Percentiles rank a stretch among this genome's conserved stretches.
These are phyloP conservation scores for Marmota monax DNA, from an alignment of 2,113 vertebrate species.

Conservation along the genomic window DNA sequence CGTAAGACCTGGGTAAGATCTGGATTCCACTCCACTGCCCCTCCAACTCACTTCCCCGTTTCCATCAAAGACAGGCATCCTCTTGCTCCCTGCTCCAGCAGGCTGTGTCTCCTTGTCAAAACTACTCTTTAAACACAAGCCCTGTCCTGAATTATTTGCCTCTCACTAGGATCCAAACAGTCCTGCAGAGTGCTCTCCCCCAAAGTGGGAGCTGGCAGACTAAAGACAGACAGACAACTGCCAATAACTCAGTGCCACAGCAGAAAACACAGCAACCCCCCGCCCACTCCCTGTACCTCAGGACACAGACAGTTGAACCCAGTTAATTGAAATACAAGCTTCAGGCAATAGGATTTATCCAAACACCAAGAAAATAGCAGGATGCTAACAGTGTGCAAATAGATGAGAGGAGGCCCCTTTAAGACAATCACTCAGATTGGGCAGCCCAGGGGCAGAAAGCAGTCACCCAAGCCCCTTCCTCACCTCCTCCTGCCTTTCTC, in stretches of 20 bases:
- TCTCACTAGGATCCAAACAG: neutral
- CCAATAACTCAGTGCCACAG: neutral
- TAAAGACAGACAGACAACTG: neutral
- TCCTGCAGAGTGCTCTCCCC: neutral
- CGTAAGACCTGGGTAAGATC: accelerated
- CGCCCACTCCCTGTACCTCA: neutral
- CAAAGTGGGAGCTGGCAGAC: neutral
- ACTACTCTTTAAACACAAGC: neutral
- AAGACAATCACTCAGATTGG: neutral
- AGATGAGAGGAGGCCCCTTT: neutral
- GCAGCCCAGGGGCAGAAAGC: neutral
- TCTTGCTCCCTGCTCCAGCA: neutral
- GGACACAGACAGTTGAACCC: conserved; percentile 69
- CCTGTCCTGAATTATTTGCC: neutral
- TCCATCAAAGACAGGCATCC: accelerated
- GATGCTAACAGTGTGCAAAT: conserved; percentile 52
- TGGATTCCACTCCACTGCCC: no score
- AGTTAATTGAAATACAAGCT: conserved; percentile 82
- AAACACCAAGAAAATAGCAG: conserved; percentile 64
- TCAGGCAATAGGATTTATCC: conserved; percentile 65
- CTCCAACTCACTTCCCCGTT: accelerated
- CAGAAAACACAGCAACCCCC: neutral
- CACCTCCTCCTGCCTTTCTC: neutral
- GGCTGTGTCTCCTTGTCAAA: neutral
- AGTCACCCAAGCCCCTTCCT: neutral